Conservation (phyloP, 2,888 invertebrate genomes). For the Cosmia trapezina region DNA sequence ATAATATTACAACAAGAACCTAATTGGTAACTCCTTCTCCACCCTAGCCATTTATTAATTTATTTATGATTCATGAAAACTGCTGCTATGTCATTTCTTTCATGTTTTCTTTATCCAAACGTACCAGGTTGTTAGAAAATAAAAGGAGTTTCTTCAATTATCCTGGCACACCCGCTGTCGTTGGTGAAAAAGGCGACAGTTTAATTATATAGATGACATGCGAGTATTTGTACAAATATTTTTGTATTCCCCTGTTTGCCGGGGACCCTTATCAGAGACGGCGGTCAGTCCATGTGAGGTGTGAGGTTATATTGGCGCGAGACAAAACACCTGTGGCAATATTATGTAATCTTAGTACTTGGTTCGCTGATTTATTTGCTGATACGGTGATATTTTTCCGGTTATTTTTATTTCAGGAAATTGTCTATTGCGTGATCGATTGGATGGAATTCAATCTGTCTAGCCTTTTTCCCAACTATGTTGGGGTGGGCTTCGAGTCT, state of each 20-base stretch:
- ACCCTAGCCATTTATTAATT: constrained; percentile 3
- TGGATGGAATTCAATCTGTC: neutral
- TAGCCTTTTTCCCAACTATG: no score
- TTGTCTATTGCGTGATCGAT: neutral
- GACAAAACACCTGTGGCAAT: constrained; percentile 66
- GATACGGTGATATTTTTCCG: constrained; percentile 19
- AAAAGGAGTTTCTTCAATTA: constrained; percentile 35
- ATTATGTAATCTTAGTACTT: constrained; percentile 59
- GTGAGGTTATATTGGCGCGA: constrained; percentile 64
- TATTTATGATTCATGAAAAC: constrained; percentile 11
- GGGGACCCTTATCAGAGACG: constrained; percentile 63
- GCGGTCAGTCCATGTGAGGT: constrained; percentile 62
- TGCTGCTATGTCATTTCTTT: constrained; percentile 5
- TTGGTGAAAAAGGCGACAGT: constrained; percentile 51
- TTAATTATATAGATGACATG: constrained; percentile 70
- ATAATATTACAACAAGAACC: no score
- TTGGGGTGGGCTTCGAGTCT: no score
- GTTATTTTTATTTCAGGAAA: constrained; percentile 4
- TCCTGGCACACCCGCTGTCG: constrained; percentile 9
- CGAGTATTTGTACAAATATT: constrained; percentile 58
- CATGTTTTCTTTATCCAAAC: neutral
- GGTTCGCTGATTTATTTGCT: constrained; percentile 47
- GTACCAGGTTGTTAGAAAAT: constrained; percentile 44
- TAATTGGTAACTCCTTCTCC: constrained; percentile 6
- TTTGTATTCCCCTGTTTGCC: constrained; percentile 64